A percentile compares a stretch with the other conserved stretches of the same genome.
Evolutionary conservation across 2,797 vertebrate genomes (phyloP).

Genomic region (Salarias fasciatus): DNA sequence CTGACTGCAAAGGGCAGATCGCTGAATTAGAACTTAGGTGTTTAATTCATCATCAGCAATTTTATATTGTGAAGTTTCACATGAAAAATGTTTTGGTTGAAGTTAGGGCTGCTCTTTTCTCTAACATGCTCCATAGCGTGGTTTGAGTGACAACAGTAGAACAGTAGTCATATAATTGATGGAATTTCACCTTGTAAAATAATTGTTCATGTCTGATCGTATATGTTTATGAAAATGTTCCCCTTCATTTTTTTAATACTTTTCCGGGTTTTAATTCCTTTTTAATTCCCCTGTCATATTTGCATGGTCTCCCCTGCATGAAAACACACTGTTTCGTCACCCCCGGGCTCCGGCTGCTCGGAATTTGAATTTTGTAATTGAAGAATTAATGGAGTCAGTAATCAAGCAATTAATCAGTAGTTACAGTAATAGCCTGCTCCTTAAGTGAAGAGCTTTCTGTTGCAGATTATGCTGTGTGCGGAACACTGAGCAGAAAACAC

Average conservation of each 20-base stretch:
- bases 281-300: constrained; percentile 59
- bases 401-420: constrained; percentile 79
- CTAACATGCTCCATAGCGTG: too few species aligned
- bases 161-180: constrained; percentile 20
- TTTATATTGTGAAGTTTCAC: too few species aligned
- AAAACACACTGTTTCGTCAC: constrained; percentile 45
- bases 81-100: too few species aligned
- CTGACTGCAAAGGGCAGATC: too few species aligned
- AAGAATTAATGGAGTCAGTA: constrained; percentile 77
- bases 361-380: constrained; percentile 75
- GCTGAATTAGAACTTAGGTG: too few species aligned
- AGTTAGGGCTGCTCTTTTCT: too few species aligned
- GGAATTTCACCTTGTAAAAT: constrained; percentile 17
- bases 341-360: constrained; percentile 59
- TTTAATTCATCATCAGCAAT: too few species aligned
- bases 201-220: neutral
- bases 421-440: constrained; percentile 67
- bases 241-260: neutral
- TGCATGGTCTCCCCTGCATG: constrained; percentile 34
- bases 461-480: constrained; percentile 35
- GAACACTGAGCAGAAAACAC: constrained; percentile 33
- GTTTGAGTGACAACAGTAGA: too few species aligned
- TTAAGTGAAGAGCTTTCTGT: constrained; percentile 56
- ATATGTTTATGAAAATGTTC: neutral
- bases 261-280: constrained; percentile 45